Evolutionary conservation across 1,140 invertebrate species (phyloP).

Genomic region (Rhagoletis pomonella): DNA sequence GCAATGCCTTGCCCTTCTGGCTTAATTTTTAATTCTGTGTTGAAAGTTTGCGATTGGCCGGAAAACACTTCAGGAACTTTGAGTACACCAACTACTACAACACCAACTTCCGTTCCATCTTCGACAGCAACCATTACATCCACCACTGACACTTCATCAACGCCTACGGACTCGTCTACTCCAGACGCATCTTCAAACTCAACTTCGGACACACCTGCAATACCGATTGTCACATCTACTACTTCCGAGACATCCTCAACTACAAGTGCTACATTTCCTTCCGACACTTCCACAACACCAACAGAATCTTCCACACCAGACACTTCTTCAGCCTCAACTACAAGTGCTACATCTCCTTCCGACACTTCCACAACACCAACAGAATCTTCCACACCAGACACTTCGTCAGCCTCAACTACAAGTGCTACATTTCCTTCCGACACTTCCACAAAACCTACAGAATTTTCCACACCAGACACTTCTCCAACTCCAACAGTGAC

Average conservation of each 20-base stretch:
- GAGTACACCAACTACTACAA: background rate
- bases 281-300: conserved; percentile 19
- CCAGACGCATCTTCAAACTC: too few relatives aligned
- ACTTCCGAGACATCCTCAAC: background rate
- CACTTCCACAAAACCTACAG: background rate
- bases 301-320: background rate
- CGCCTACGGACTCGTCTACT: too few relatives aligned
- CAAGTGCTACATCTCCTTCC: background rate
- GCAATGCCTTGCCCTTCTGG: conserved; percentile 57
- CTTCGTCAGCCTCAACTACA: background rate
- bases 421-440: background rate
- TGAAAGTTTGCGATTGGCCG: conserved; percentile 67
- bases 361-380: conserved; percentile 25
- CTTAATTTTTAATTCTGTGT: conserved; percentile 62
- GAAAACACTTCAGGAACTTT: background rate
- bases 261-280: conserved; percentile 1
- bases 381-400: conserved; percentile 58
- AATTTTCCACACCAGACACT: background rate
- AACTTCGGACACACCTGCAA: too few relatives aligned
- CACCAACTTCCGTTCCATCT: background rate
- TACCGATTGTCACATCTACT: too few relatives aligned
- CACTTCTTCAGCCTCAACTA: background rate
- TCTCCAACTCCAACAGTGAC: background rate
- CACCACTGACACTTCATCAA: too few relatives aligned
- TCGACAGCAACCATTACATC: background rate